These are phyloP conservation scores for Gorsachius goisagi DNA, from an alignment of 2,113 vertebrate species.

Conservation along the genomic window DNA sequence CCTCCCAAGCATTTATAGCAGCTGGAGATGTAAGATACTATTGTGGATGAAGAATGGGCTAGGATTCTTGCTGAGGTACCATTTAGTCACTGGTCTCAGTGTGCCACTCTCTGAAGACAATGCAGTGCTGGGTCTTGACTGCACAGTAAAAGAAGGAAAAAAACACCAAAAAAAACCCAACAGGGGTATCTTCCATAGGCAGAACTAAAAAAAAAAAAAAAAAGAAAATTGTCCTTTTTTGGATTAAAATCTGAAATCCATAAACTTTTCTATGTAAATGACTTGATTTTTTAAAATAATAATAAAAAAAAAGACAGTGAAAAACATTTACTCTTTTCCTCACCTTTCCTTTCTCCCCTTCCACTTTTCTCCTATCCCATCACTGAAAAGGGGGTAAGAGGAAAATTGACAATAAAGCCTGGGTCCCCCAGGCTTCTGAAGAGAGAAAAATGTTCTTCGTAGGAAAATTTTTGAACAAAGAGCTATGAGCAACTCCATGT, in stretches of 20 bases:
- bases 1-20: neutral
- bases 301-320: neutral
- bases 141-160: neutral
- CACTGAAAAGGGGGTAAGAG: neutral
- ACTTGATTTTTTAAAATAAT: neutral
- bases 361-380: neutral
- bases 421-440: neutral
- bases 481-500: neutral
- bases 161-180: neutral
- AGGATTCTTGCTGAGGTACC: neutral
- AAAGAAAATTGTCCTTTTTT: neutral
- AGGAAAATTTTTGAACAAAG: neutral
- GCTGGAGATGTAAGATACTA: neutral
- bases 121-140: neutral
- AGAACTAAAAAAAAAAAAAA: neutral
- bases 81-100: neutral
- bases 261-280: neutral
- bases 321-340: neutral
- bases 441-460: neutral
- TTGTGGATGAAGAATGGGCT: neutral
- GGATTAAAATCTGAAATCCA: neutral
- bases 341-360: neutral
- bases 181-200: neutral
- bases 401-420: neutral
- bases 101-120: neutral